Evolutionary conservation across 2,113 vertebrate species (phyloP), one percentile per base, ranked within the genome.

Genomic region (Mastomys coucha): DNA sequence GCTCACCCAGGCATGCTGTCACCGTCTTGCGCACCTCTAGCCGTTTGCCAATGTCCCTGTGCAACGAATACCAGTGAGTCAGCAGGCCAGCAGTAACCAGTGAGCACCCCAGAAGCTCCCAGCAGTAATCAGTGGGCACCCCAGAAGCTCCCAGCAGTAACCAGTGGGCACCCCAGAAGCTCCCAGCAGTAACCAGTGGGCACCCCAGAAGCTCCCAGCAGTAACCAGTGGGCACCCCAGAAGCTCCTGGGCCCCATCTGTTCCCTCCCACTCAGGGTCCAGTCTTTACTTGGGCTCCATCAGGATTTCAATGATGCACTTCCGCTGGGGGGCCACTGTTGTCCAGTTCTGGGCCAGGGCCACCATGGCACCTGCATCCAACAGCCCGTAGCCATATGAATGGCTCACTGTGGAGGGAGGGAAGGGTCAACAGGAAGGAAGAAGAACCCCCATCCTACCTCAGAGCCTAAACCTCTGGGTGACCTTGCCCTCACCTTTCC

Each of bases 291-390:
- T 99, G 14, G 99, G 99, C 94, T 99, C 99, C 0, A 98, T 92
- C 28, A 99, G 99, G 98, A 99, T 98, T 20, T 99, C 98, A 1
- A 99, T 98, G 97, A 99, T 97, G 89, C 99, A 99, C 87, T 99
- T 99, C 97, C 99, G 99, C 98, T 99, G 99, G 0, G 98, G 99
- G 89, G 98, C 99, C 97, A 99, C 98, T 0, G 98, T 98, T 17
- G 99, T 99, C 99, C 99, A 99, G 98, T 99, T 99, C 98, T 98
- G 99, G 94, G 99, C 99, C 97, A 99, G 96, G 88, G 98, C 97
- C 94, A 99, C 99, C 99, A 99, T 99, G 88, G 99, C 99, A 0
- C 99, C 99, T 0, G 99, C 99, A 0, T 99, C 99, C 98, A 99
- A 97, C 75, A 99, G 98, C 13, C 99, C 99, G 0, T 99, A 99